Evolutionary conservation across 2,797 vertebrate genomes (phyloP), one percentile per base, ranked within the genome.

Genomic region (Heliangelus exortis): DNA sequence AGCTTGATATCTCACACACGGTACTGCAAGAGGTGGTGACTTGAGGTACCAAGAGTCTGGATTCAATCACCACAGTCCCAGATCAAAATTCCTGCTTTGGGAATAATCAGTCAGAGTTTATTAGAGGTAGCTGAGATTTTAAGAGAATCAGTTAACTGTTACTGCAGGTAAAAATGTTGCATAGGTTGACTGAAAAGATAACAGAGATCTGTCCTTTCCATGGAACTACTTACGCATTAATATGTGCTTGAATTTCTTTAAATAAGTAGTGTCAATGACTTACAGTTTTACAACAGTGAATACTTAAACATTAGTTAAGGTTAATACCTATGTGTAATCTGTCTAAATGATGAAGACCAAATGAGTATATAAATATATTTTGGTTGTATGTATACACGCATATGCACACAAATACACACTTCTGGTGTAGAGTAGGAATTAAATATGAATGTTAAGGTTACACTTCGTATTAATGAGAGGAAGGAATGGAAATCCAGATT

Each of bases 321-420:
- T 71, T 14, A 55, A 1, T 75, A 54, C 12, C 12, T 77, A 14
- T 33, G 53, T 51, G 3, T 66, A 12, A 33, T 28, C 36, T 68
- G 25, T 67, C 20, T 74, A 61, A 67, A 67, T 34, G 22, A 4
- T 71, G 36, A 77, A 61, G 31, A 33, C n/a, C 11, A 5, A 2
- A 2, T 47, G 7, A 59, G 4, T 71, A 7, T 85, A 17, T 80
- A 65, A 68, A 25, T 72, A 10, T 10, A 14, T 82, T 79, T 73
- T 61, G 7, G 36, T 12, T 47, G 6, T 47, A 22, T 51, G 4
- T 54, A 6, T 63, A 59, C 7, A 10, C 8, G 28, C 13, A 16
- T 3, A 1, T 1, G 36, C 39, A 55, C 28, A 20, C 13, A 33
- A 31, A 16, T 23, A 29, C 0, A 1, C 5, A 12, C 18, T 59